These are phyloP conservation scores for Hylomyscus alleni DNA, from an alignment of 2,797 vertebrate species.

Conservation along the genomic window DNA sequence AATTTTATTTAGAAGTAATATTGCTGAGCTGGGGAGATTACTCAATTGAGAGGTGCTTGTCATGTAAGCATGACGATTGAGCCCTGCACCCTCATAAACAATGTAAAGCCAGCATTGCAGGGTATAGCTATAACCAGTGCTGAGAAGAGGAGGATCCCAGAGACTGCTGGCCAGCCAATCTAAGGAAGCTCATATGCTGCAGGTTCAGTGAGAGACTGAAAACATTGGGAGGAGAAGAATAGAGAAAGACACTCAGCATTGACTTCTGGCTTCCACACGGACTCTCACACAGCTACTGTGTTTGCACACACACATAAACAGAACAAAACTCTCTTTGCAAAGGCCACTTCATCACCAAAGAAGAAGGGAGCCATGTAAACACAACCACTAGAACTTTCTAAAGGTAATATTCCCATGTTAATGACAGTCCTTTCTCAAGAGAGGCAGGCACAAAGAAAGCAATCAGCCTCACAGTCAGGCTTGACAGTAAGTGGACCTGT, in stretches of 20 bases:
- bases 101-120: background rate
- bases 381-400: constrained; percentile 61
- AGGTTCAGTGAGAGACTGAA: background rate
- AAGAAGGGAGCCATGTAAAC: constrained; percentile 45
- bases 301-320: background rate
- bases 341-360: constrained; percentile 22
- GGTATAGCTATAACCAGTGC: too few relatives aligned
- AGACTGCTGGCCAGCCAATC: background rate
- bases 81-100: background rate
- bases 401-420: constrained; percentile 28
- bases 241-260: background rate
- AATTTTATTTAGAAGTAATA: constrained; percentile 53
- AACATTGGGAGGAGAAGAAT: background rate
- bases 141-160: background rate
- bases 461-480: constrained; percentile 63
- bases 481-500: constrained; percentile 12
- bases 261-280: background rate
- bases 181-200: background rate
- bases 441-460: constrained; percentile 45
- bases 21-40: background rate
- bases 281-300: background rate
- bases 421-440: background rate
- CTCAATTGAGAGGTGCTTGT: background rate
- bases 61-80: background rate
- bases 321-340: constrained; percentile 6